phyloP scores from a whole-genome alignment of 23 tunicate species.

The Phallusia fumigata region DNA sequence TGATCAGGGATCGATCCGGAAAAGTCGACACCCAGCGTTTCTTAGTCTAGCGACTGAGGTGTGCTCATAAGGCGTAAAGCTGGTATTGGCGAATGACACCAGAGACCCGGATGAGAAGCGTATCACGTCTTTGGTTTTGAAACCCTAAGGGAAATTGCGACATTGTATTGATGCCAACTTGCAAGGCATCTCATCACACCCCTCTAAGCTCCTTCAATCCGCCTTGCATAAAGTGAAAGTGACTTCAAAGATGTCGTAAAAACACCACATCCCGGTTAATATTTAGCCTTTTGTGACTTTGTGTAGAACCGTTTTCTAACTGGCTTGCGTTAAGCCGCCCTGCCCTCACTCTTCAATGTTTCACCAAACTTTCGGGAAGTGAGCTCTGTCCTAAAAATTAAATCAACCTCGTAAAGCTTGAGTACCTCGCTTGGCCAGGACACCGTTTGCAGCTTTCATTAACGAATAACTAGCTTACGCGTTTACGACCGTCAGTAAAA shows the following conservation, averaged over 20 bases:
- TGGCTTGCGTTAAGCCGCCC: background rate
- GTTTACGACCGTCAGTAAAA: constrained; percentile 1
- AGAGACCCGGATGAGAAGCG: too few relatives aligned
- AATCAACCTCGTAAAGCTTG: background rate
- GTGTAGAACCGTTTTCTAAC: background rate
- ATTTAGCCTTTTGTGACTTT: background rate
- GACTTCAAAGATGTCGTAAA: background rate
- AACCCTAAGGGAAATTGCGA: too few relatives aligned
- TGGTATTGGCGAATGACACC: too few relatives aligned
- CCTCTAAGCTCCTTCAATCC: too few relatives aligned
- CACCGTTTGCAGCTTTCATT: constrained; percentile 7
- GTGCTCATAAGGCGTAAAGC: too few relatives aligned
- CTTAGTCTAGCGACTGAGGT: too few relatives aligned
- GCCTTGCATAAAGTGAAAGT: background rate
- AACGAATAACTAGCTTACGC: constrained; percentile 11
- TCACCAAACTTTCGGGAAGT: background rate
- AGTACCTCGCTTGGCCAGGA: constrained; percentile 9
- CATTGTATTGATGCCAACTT: too few relatives aligned
- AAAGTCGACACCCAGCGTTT: too few relatives aligned
- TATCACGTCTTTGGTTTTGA: too few relatives aligned
- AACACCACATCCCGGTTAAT: background rate
- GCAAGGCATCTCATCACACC: too few relatives aligned
- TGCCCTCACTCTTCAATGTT: background rate
- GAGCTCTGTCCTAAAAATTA: background rate
- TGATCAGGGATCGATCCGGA: background rate